Conservation (phyloP, 2,797 vertebrate species). For the Sitta carolinensis region DNA sequence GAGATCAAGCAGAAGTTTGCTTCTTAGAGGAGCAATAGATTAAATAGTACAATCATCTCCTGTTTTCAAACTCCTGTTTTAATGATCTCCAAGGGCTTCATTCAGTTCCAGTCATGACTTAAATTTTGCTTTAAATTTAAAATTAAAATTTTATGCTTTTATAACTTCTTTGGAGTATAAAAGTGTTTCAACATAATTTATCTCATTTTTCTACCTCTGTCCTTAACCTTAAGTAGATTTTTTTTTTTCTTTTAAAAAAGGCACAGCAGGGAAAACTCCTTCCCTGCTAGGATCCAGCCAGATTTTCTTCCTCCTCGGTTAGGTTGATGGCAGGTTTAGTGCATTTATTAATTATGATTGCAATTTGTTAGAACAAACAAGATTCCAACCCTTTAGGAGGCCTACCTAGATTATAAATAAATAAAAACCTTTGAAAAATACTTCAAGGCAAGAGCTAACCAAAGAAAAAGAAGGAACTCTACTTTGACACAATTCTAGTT, state of each 20-base stretch:
- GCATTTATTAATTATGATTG: conserved; percentile 25
- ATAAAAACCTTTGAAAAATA: not conserved
- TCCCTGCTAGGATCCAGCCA: not conserved
- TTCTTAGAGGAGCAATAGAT: not conserved
- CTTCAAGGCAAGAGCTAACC: not conserved
- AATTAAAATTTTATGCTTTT: not conserved
- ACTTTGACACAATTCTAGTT: not conserved
- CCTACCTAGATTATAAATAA: not conserved
- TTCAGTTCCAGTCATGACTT: not conserved
- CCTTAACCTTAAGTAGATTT: not conserved
- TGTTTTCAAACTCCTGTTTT: not conserved
- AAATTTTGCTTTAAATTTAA: not conserved
- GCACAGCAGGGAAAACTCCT: not conserved
- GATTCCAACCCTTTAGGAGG: not conserved
- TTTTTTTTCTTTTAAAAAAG: not conserved
- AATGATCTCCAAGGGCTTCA: not conserved
- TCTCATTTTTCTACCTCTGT: not conserved
- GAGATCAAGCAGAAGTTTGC: not conserved
- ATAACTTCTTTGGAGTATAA: not conserved
- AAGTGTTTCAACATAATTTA: not conserved
- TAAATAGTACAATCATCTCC: not conserved
- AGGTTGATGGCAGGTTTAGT: not conserved
- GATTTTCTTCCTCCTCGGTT: conserved; percentile 2
- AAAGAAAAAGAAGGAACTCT: not conserved
- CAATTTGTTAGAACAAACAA: conserved; percentile 11